Conservation (phyloP, 2,888 invertebrate species). For the Azorinus chamasolen region DNA sequence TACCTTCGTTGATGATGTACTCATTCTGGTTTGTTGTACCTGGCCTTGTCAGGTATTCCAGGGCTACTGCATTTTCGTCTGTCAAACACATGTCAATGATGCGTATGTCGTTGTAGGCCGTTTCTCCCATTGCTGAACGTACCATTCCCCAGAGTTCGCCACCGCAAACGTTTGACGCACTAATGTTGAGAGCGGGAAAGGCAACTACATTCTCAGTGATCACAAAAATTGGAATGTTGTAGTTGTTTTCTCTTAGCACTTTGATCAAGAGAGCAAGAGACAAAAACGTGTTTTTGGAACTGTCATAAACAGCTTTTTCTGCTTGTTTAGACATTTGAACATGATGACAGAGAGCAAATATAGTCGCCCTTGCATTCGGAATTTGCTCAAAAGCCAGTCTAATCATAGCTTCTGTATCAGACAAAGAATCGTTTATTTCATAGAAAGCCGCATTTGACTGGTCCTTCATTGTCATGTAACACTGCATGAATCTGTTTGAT, state of each 20-base stretch:
- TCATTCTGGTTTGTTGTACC: conserved; percentile 16
- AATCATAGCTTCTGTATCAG: conserved; percentile 19
- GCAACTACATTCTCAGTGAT: conserved; percentile 14
- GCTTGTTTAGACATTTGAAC: conserved; percentile 10
- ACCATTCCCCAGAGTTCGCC: conserved; percentile 61
- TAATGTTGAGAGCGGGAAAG: conserved; percentile 7
- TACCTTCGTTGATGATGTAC: conserved; percentile 30
- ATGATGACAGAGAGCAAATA: conserved; percentile 33
- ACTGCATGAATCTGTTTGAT: conserved; percentile 23
- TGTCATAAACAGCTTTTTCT: conserved; percentile 12
- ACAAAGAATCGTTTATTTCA: conserved; percentile 17
- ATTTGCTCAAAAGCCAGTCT: conserved; percentile 16
- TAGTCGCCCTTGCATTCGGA: not conserved
- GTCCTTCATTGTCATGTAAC: conserved; percentile 1
- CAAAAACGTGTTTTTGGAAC: conserved; percentile 11
- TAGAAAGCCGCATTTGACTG: conserved; percentile 9
- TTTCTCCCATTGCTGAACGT: conserved; percentile 37
- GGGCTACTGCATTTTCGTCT: conserved; percentile 17
- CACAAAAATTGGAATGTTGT: conserved; percentile 6
- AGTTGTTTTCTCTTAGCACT: conserved; percentile 15
- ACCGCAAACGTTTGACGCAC: conserved; percentile 37
- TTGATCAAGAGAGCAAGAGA: conserved; percentile 15
- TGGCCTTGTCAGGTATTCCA: not conserved
- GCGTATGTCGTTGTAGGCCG: conserved; percentile 26
- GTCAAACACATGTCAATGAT: conserved; percentile 36